phyloP scores from a whole-genome alignment of 2,888 invertebrate species.

The Lacanobia oleracea region DNA sequence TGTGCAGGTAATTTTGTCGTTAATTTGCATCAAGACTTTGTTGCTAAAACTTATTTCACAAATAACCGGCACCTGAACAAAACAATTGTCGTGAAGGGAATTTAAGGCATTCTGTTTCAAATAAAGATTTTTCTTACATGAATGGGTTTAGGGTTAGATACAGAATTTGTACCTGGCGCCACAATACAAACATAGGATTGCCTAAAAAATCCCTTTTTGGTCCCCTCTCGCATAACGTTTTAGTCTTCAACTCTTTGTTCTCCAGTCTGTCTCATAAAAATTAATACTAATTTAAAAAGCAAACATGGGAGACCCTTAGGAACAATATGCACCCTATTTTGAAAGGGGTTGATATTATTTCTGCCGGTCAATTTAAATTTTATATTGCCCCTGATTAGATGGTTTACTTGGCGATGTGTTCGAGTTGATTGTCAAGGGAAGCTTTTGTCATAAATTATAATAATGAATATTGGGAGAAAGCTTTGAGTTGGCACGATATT shows the following conservation, averaged over 20 bases:
- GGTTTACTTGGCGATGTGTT: slow-evolving; percentile 57
- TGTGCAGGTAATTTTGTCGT: too few relatives aligned
- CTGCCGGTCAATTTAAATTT: slow-evolving; percentile 74
- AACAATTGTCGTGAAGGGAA: too few relatives aligned
- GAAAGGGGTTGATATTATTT: slow-evolving; percentile 65
- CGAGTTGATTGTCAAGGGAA: slow-evolving; percentile 57
- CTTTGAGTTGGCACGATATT: not conserved
- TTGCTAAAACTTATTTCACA: too few relatives aligned
- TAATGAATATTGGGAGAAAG: not conserved
- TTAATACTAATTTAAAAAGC: slow-evolving; percentile 59
- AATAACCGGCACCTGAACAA: too few relatives aligned
- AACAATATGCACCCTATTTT: slow-evolving; percentile 61
- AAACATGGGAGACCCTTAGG: slow-evolving; percentile 50
- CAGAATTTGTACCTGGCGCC: not conserved
- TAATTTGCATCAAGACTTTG: too few relatives aligned
- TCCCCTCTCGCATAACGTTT: not conserved
- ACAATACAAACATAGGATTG: not conserved
- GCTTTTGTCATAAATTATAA: slow-evolving; percentile 3
- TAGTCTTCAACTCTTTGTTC: slow-evolving; percentile 19
- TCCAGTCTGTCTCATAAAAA: slow-evolving; percentile 43
- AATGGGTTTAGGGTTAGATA: not conserved
- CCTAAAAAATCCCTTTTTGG: slow-evolving; percentile 17
- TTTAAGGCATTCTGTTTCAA: not conserved
- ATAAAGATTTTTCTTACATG: not conserved
- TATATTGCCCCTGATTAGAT: slow-evolving; percentile 72